Percentiles rank a stretch among this genome's conserved stretches.
These are phyloP conservation scores for Cyrtorhinus lividipennis DNA, from an alignment of 1,140 invertebrate species.

Conservation along the genomic window DNA sequence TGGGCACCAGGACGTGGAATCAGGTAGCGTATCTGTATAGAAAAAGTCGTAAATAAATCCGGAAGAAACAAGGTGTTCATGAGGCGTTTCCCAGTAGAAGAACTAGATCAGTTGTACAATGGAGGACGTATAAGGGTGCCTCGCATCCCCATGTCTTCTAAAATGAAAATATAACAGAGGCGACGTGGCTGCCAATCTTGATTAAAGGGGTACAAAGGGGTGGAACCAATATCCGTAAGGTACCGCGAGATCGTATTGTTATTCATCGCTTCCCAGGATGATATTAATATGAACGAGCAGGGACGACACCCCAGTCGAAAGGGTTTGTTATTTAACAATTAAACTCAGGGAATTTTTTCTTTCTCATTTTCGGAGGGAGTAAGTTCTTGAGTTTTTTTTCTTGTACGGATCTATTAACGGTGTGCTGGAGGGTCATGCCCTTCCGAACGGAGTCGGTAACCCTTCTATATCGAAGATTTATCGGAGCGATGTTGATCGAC, in stretches of 20 bases:
- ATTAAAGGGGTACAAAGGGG: slow-evolving; percentile 7
- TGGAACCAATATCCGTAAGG: slow-evolving; percentile 8
- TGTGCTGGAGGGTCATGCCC: too few species aligned
- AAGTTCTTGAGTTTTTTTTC: background rate
- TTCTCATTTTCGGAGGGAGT: too few species aligned
- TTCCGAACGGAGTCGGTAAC: background rate
- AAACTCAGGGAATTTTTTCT: background rate
- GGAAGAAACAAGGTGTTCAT: slow-evolving; percentile 16
- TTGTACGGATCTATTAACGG: background rate
- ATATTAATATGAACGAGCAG: slow-evolving; percentile 6
- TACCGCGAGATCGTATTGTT: background rate
- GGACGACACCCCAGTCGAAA: background rate
- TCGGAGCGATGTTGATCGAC: too few species aligned
- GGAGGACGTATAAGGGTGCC: slow-evolving; percentile 1
- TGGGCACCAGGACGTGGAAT: background rate
- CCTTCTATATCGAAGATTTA: background rate
- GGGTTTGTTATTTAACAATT: slow-evolving; percentile 17
- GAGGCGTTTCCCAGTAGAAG: slow-evolving; percentile 11
- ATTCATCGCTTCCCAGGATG: slow-evolving; percentile 14
- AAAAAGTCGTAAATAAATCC: slow-evolving; percentile 11
- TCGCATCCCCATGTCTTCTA: background rate
- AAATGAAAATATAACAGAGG: slow-evolving; percentile 14
- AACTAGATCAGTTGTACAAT: slow-evolving; percentile 1
- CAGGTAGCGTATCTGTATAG: background rate
- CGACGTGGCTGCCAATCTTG: slow-evolving; percentile 13